A percentile compares a stretch with the other conserved stretches of the same genome.
These are phyloP conservation scores for Gasterosteus nipponicus DNA, from an alignment of 2,113 vertebrate species.

Conservation along the genomic window DNA sequence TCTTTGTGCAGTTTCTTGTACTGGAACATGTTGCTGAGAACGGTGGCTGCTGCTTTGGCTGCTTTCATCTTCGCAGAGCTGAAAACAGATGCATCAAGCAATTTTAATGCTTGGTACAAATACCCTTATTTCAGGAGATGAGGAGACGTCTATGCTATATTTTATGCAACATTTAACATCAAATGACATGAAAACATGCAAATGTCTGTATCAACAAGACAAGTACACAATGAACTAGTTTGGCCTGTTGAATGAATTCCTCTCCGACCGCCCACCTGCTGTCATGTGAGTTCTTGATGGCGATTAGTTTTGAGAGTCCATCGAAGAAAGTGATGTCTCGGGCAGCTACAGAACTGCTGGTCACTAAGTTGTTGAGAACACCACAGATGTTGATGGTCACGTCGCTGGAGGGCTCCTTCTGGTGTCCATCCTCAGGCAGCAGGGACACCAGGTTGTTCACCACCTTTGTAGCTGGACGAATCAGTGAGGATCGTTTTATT, in stretches of 20 bases:
- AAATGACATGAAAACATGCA: neutral
- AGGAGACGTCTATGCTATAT: too few relatives aligned
- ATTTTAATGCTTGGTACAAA: slow-evolving; percentile 6
- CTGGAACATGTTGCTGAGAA: slow-evolving; percentile 93
- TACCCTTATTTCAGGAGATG: neutral
- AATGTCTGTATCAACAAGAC: neutral
- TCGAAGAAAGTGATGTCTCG: slow-evolving; percentile 87
- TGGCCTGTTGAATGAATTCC: neutral
- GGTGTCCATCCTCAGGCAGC: slow-evolving; percentile 79
- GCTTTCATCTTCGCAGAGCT: slow-evolving; percentile 84
- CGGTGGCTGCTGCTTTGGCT: slow-evolving; percentile 86
- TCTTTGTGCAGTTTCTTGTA: slow-evolving; percentile 92
- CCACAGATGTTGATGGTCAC: slow-evolving; percentile 93
- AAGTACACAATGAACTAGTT: neutral
- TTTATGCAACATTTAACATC: neutral
- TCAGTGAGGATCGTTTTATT: slow-evolving; percentile 8
- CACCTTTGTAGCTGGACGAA: slow-evolving; percentile 85
- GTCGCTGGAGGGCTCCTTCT: slow-evolving; percentile 83
- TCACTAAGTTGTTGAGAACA: slow-evolving; percentile 91
- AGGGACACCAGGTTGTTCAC: slow-evolving; percentile 88
- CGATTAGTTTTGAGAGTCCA: slow-evolving; percentile 88
- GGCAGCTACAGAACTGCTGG: slow-evolving; percentile 85
- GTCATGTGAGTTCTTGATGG: slow-evolving; percentile 84
- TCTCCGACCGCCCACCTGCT: slow-evolving; percentile 78
- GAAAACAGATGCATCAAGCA: slow-evolving; percentile 29